A percentile compares a stretch with the other conserved stretches of the same genome.
Evolutionary conservation across 2,113 vertebrate genomes (phyloP).

Genomic region (Tychaedon coryphoeus): DNA sequence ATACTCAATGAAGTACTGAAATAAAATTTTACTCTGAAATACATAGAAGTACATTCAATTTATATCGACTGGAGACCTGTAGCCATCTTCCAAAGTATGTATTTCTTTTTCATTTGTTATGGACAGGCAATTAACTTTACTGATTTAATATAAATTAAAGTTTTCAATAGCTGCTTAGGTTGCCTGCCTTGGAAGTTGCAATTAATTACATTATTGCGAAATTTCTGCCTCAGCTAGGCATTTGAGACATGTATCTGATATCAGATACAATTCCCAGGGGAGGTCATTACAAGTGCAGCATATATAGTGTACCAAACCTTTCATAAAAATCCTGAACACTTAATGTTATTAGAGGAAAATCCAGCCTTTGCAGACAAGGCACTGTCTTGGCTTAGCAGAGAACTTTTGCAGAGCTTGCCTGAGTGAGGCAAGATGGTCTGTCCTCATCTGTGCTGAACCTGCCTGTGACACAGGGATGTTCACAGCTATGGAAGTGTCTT

Average conservation of each 20-base stretch:
- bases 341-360: neutral
- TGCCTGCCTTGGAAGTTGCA: neutral
- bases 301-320: neutral
- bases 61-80: neutral
- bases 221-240: neutral
- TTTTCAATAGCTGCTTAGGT: neutral
- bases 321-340: neutral
- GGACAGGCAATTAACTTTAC: constrained; percentile 27
- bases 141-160: constrained; percentile 14
- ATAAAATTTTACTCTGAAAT: neutral
- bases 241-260: neutral
- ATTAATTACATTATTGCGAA: constrained; percentile 18
- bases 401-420: neutral
- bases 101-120: constrained; percentile 19
- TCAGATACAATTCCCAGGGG: neutral
- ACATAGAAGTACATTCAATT: constrained; percentile 1
- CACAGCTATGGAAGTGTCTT: neutral
- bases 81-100: constrained; percentile 9
- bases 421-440: neutral
- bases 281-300: neutral
- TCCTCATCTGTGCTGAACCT: neutral
- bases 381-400: neutral
- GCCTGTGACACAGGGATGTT: neutral
- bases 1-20: neutral
- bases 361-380: neutral